These are phyloP conservation scores for Scatophagus argus DNA, from an alignment of 2,113 vertebrate genomes.

Conservation along the genomic window DNA sequence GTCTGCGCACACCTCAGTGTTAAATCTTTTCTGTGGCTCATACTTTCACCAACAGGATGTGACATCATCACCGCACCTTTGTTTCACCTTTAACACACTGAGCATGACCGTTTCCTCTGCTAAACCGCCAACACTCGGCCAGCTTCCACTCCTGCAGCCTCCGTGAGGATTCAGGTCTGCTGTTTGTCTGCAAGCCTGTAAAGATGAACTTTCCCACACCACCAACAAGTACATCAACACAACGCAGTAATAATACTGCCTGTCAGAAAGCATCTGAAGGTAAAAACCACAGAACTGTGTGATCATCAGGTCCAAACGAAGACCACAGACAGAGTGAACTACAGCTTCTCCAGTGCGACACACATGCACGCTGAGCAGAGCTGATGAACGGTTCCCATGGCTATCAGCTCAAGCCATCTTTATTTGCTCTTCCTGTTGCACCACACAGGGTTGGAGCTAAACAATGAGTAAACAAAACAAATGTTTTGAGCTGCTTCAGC, in stretches of 20 bases:
- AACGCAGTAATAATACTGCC: not conserved
- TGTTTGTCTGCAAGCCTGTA: not conserved
- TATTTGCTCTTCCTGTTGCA: slow-evolving; percentile 60
- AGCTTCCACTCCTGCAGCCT: not conserved
- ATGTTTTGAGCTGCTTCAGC: slow-evolving; percentile 2
- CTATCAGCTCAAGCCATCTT: slow-evolving; percentile 45
- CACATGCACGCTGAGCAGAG: not conserved
- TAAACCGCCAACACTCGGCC: not conserved
- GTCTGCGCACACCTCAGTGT: too few relatives aligned
- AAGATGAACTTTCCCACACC: not conserved
- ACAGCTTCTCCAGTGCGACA: rapidly evolving
- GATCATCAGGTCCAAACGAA: not conserved
- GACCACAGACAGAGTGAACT: too few relatives aligned
- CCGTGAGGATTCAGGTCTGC: not conserved
- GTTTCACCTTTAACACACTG: not conserved
- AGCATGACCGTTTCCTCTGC: not conserved
- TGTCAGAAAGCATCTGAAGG: too few relatives aligned
- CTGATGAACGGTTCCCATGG: slow-evolving; percentile 36
- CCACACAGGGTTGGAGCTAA: not conserved
- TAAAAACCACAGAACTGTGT: not conserved
- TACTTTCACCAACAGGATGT: not conserved
- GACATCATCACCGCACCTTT: not conserved
- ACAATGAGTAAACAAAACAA: slow-evolving; percentile 59
- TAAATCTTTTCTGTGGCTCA: too few relatives aligned
- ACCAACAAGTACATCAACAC: not conserved